Percentiles rank a stretch among this genome's conserved stretches.
phyloP scores from a whole-genome alignment of 2,797 vertebrate species.

The Poecilia gillii region DNA sequence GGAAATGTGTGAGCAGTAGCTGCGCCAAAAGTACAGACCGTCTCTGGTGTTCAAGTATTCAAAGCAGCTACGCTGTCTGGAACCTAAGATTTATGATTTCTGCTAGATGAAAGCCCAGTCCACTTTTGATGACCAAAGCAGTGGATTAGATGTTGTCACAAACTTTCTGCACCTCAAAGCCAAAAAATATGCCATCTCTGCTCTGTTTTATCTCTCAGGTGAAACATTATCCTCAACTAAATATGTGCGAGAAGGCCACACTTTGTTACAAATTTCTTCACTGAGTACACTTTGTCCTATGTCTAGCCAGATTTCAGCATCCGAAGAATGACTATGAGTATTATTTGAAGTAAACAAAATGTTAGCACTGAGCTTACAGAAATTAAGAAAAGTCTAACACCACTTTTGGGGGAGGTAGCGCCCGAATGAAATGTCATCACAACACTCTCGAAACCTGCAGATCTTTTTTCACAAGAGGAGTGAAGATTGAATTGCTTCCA shows the following conservation, averaged over 20 bases:
- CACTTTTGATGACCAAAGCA: slow-evolving; percentile 3
- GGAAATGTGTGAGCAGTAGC: neutral
- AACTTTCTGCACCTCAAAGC: neutral
- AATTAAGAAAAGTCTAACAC: neutral
- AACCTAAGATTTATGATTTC: neutral
- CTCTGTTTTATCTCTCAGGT: slow-evolving; percentile 15
- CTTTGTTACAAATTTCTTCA: slow-evolving; percentile 22
- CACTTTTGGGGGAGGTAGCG: neutral
- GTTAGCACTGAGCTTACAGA: neutral
- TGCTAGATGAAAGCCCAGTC: neutral
- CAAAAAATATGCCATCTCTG: slow-evolving; percentile 1
- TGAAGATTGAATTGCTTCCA: slow-evolving; percentile 51
- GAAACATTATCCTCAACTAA: slow-evolving; percentile 14
- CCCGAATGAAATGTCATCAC: slow-evolving; percentile 4
- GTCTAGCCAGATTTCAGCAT: neutral
- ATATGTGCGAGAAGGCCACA: slow-evolving; percentile 15
- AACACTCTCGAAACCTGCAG: neutral
- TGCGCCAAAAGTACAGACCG: neutral
- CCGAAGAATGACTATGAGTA: neutral
- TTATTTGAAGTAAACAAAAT: neutral
- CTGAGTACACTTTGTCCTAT: slow-evolving; percentile 1
- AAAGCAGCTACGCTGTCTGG: neutral
- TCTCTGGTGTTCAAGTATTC: neutral
- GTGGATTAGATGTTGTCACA: neutral
- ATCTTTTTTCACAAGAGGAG: slow-evolving; percentile 15